phyloP scores from a whole-genome alignment of 2,797 vertebrate genomes.

The Staurois parvus region DNA sequence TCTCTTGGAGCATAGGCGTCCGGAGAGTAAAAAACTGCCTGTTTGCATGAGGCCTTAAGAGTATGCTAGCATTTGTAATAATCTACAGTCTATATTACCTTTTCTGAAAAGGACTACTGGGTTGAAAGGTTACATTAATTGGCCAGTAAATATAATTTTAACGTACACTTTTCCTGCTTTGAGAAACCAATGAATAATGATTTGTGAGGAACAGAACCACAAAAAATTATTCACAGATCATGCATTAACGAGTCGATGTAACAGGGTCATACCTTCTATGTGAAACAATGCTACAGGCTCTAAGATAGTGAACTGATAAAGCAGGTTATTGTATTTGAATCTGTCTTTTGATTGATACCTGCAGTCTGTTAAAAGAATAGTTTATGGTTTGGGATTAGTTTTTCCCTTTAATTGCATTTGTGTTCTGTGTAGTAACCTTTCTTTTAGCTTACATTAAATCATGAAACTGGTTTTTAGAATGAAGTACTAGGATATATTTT shows the following conservation, averaged over 20 bases:
- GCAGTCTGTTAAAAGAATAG: background rate
- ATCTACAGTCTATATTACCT: no score
- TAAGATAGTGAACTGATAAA: background rate
- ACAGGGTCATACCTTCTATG: background rate
- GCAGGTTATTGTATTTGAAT: background rate
- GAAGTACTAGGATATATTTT: background rate
- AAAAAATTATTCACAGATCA: background rate
- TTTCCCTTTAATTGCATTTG: background rate
- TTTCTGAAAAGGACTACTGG: no score
- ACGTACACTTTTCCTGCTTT: no score
- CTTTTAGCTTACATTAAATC: background rate
- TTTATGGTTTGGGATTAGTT: background rate
- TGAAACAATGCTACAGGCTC: background rate
- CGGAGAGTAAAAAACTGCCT: no score
- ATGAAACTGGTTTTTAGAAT: background rate
- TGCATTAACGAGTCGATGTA: background rate
- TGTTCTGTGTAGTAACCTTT: background rate
- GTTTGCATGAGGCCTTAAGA: no score
- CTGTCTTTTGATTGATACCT: background rate
- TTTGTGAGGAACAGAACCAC: background rate
- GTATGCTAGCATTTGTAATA: no score
- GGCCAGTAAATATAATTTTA: no score
- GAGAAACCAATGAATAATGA: no score
- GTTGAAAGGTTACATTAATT: no score
- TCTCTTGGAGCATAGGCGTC: no score